phyloP scores from a whole-genome alignment of 1,140 invertebrate species.

The Temnothorax longispinosus region DNA sequence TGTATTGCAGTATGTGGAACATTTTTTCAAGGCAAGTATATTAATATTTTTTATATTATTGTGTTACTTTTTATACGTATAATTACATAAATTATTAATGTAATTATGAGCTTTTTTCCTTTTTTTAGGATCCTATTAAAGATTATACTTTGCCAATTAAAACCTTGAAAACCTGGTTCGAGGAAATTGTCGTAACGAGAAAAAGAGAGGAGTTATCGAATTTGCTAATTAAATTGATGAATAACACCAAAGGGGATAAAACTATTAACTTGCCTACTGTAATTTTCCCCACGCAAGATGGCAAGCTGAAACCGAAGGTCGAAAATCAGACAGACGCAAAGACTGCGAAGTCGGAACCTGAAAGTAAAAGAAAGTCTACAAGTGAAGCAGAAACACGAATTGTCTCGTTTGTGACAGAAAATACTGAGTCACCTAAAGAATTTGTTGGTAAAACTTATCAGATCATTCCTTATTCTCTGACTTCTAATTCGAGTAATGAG shows the following conservation, averaged over 20 bases:
- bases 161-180: slow-evolving; percentile 92
- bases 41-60: slow-evolving; percentile 18
- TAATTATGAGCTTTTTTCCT: slow-evolving; percentile 30
- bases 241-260: slow-evolving; percentile 84
- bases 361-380: slow-evolving; percentile 76
- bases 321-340: slow-evolving; percentile 71
- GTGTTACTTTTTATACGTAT: background rate
- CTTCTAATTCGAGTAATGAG: slow-evolving; percentile 71
- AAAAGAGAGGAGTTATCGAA: slow-evolving; percentile 93
- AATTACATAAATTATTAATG: slow-evolving; percentile 6
- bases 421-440: slow-evolving; percentile 54
- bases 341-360: slow-evolving; percentile 73
- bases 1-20: slow-evolving; percentile 97
- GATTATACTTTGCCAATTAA: slow-evolving; percentile 92
- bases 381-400: slow-evolving; percentile 57
- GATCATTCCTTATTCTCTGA: slow-evolving; percentile 76
- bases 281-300: slow-evolving; percentile 83
- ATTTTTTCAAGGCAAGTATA: slow-evolving; percentile 93
- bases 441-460: slow-evolving; percentile 67
- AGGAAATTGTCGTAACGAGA: slow-evolving; percentile 91
- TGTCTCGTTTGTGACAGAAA: slow-evolving; percentile 60
- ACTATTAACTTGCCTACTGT: slow-evolving; percentile 82
- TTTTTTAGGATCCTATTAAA: slow-evolving; percentile 89
- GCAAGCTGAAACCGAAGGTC: slow-evolving; percentile 80
- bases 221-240: slow-evolving; percentile 90